Base-by-base conservation (phyloP, 2,888 invertebrate species). In the Myopa testacea region DNA sequence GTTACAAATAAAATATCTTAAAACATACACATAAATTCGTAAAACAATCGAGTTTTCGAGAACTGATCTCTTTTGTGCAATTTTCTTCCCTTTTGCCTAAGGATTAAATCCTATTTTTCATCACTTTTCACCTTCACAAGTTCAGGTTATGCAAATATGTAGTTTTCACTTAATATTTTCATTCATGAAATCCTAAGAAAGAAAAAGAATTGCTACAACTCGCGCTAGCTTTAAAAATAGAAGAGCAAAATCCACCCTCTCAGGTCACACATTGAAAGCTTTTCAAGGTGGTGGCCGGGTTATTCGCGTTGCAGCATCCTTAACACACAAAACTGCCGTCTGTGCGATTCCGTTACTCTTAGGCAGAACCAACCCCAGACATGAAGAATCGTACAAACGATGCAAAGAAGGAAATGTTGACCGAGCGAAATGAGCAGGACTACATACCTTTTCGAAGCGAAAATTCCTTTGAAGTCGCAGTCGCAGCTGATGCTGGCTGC, bases 381-480 rank as follows among this genome's bases (percentile, higher is more conserved):
- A 71, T 26, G 34, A 19, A 58, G 10, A 52, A 16, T n/a, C 50
- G n/a, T 12, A 26, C 5, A 16, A 19, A 68, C 14, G 68, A 67
- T n/a, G 45, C 12, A 16, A 38, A 45, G n/a, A 40, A 68, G 38
- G 16, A 45, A 45, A 45, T 19, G 26, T 16, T 6, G 38, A 50
- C 26, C 45, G 16, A 7, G 60, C 37, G 63, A 19, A 8, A 10
- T 12, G 55, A 37, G 37, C 26, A 26, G 34, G 37, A 3, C 37
- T 16, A 16, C 50, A 55, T 67, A 75, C 75, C 75, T 75, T 40
- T 40, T 58, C 8, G 1, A 8, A 67, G 26, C 1, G 55, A 37
- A 26, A 75, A 75, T 75, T 75, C 75, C 75, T 75, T 74, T 75
- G 67, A 75, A 26, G 55, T 68, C 58, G 26, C 37, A 65, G 65